Percentiles rank a stretch among this genome's conserved stretches.
phyloP scores from a whole-genome alignment of 92 coral and sea anemone genomes.

The Metridium senile region DNA sequence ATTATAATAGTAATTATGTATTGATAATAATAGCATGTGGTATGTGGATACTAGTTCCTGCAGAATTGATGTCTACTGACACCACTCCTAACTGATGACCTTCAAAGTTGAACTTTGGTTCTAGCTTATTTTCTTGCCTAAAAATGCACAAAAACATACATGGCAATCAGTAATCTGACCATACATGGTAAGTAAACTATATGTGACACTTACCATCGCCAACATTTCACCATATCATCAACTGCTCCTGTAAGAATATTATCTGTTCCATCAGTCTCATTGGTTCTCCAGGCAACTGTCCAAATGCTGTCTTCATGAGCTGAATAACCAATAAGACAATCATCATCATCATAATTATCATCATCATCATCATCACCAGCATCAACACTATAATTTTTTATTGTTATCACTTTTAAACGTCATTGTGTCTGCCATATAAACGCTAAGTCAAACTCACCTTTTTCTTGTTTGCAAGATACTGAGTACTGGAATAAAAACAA shows the following conservation, averaged over 20 bases:
- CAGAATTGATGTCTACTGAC: constrained; percentile 87
- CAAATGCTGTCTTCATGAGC: constrained; percentile 99
- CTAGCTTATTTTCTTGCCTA: constrained; percentile 91
- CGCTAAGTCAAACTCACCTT: constrained; percentile 52
- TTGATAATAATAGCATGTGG: too few relatives aligned
- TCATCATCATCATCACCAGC: not conserved
- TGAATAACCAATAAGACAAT: constrained; percentile 5
- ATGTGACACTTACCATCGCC: constrained; percentile 82
- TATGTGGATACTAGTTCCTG: constrained; percentile 94
- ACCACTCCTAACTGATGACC: constrained; percentile 99
- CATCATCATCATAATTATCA: not conserved
- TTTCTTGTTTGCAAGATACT: constrained; percentile 77
- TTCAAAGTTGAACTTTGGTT: constrained; percentile 89
- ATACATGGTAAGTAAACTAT: not conserved
- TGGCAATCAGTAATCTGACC: not conserved
- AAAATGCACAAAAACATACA: not conserved
- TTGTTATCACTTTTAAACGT: not conserved
- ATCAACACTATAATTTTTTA: not conserved
- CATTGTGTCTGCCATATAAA: not conserved
- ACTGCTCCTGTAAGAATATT: constrained; percentile 93
- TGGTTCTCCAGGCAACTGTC: constrained; percentile 99
- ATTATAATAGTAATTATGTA: too few relatives aligned
- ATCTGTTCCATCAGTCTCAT: constrained; percentile 89
- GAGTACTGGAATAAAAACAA: constrained; percentile 51
- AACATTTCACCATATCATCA: constrained; percentile 96